Percentiles rank a stretch among this genome's conserved stretches.
Evolutionary conservation across 2,113 vertebrate species (phyloP).

Genomic region (Jaculus jaculus): DNA sequence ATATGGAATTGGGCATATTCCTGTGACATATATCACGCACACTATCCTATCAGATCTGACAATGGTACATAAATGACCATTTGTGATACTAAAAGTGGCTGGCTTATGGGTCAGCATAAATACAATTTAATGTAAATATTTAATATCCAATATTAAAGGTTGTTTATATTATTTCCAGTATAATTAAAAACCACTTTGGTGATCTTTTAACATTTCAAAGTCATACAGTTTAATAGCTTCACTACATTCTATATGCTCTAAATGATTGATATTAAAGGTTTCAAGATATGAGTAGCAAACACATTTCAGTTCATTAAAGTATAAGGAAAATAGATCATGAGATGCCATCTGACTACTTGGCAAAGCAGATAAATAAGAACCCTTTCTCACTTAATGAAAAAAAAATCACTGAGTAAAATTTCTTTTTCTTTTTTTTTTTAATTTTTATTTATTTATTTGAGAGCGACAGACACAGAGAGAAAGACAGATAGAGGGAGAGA

Average conservation of each 20-base stretch:
- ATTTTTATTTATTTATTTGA: no score
- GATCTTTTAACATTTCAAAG: constrained; percentile 66
- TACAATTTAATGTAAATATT: constrained; percentile 62
- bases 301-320: constrained; percentile 53
- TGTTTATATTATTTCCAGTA: constrained; percentile 50
- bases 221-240: constrained; percentile 21
- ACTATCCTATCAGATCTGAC: constrained; percentile 54
- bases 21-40: constrained; percentile 66
- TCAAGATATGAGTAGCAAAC: constrained; percentile 49
- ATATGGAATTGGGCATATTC: constrained; percentile 37
- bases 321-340: constrained; percentile 45
- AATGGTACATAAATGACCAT: constrained; percentile 45
- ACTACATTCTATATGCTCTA: constrained; percentile 36
- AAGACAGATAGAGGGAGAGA: no score
- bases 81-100: constrained; percentile 34
- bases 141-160: constrained; percentile 42
- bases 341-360: constrained; percentile 39
- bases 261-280: constrained; percentile 61
- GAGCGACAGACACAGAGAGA: no score
- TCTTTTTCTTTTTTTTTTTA: constrained; percentile 21
- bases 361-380: constrained; percentile 48
- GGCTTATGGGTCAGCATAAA: constrained; percentile 38
- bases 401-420: neutral
- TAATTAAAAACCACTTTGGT: constrained; percentile 50
- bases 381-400: constrained; percentile 51